These are phyloP conservation scores for Deroptyus accipitrinus DNA, from an alignment of 2,113 vertebrate species.

Conservation along the genomic window DNA sequence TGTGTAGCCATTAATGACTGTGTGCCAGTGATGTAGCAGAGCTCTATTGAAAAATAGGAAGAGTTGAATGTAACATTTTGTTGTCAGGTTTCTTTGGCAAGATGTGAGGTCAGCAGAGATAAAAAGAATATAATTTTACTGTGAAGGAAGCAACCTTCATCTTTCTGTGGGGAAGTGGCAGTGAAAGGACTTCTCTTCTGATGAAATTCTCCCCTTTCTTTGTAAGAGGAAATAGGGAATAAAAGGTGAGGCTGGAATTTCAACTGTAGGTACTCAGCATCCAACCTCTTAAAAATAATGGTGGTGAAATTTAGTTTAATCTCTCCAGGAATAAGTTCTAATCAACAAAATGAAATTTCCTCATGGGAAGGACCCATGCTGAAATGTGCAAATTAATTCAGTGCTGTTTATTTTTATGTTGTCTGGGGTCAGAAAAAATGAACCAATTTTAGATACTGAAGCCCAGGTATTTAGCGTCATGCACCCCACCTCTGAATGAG, in stretches of 20 bases:
- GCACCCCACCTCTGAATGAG: not conserved
- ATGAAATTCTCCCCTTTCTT: not conserved
- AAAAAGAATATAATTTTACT: not conserved
- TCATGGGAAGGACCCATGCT: not conserved
- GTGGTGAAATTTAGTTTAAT: not conserved
- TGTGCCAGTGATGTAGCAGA: not conserved
- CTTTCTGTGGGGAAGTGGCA: not conserved
- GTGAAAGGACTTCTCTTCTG: not conserved
- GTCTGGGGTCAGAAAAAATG: not conserved
- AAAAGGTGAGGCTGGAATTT: not conserved
- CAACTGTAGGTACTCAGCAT: not conserved
- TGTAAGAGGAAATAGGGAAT: not conserved
- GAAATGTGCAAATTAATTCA: not conserved
- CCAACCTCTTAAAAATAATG: not conserved
- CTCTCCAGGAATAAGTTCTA: not conserved
- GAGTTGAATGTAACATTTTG: not conserved
- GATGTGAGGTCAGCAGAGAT: not conserved
- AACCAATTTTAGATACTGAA: not conserved
- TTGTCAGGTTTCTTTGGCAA: not conserved
- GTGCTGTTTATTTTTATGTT: not conserved
- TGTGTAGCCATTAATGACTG: not conserved
- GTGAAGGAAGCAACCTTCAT: not conserved
- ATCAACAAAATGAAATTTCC: not conserved
- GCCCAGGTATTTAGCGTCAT: not conserved
- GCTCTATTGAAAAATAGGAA: not conserved